Conservation (phyloP, 2,888 invertebrate genomes). For the Heliconius charithonia region DNA sequence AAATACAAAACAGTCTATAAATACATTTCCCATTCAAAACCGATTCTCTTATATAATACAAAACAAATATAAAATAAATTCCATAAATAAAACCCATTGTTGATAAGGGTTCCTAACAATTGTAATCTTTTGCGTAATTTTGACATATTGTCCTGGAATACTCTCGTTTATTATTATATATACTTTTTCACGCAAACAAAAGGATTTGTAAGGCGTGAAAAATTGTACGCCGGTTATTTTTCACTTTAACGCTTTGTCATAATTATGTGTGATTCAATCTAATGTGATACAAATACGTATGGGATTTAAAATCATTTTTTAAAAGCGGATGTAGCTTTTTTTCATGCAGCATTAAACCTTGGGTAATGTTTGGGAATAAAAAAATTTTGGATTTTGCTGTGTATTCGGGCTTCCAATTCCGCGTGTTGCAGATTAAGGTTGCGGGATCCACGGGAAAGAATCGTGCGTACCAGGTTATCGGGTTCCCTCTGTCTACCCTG, state of each 20-base stretch:
- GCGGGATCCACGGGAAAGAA: too few species aligned
- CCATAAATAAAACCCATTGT: constrained; percentile 1
- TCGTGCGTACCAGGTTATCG: too few species aligned
- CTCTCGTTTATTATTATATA: constrained; percentile 6
- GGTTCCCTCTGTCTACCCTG: too few species aligned
- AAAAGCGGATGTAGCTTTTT: neutral
- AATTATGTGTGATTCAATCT: constrained; percentile 11
- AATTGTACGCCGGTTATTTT: constrained; percentile 17
- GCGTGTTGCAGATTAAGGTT: too few species aligned
- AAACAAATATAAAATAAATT: constrained; percentile 2
- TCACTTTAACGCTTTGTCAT: constrained; percentile 30
- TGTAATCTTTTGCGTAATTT: constrained; percentile 16
- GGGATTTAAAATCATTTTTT: neutral
- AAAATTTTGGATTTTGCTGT: too few species aligned
- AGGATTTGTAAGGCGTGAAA: constrained; percentile 29
- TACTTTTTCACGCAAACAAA: constrained; percentile 24
- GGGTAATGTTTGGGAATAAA: neutral
- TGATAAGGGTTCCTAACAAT: constrained; percentile 12
- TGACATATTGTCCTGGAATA: constrained; percentile 6
- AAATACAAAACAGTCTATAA: neutral
- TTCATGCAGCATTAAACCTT: neutral
- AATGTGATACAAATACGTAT: neutral
- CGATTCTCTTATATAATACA: neutral
- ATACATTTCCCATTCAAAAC: neutral
- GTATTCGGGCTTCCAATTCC: too few species aligned